These are phyloP conservation scores for Ataeniobius toweri DNA, from an alignment of 2,797 vertebrate species.

Conservation along the genomic window DNA sequence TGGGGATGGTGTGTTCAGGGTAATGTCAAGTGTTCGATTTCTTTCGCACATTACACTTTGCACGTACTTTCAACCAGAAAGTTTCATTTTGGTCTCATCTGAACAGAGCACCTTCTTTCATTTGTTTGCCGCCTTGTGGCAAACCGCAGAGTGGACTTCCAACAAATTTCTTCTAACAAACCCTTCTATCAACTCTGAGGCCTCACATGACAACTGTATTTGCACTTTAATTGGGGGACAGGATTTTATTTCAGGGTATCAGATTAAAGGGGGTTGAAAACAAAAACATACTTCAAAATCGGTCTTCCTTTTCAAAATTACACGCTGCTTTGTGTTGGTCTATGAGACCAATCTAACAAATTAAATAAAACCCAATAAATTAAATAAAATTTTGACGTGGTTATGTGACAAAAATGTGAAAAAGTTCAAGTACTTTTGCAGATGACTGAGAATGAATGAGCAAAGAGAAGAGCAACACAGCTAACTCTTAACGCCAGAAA, in stretches of 20 bases:
- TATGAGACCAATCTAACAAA: background rate
- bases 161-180: no score
- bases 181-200: no score
- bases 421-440: background rate
- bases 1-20: no score
- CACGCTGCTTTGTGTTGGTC: background rate
- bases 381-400: background rate
- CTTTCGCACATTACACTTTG: no score
- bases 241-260: background rate
- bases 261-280: background rate
- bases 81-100: no score
- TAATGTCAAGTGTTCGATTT: no score
- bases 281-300: background rate
- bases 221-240: no score
- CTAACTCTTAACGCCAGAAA: constrained; percentile 44
- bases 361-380: background rate
- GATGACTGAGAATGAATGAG: background rate
- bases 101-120: no score
- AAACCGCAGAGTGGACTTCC: no score
- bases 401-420: background rate
- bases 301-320: background rate
- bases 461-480: constrained; percentile 17
- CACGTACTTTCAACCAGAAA: no score
- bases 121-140: no score
- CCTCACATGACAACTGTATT: no score